A percentile compares a stretch with the other conserved stretches of the same genome.
Evolutionary conservation across 2,888 invertebrate species (phyloP).

Genomic region (Scrobipalpa atriplicella): DNA sequence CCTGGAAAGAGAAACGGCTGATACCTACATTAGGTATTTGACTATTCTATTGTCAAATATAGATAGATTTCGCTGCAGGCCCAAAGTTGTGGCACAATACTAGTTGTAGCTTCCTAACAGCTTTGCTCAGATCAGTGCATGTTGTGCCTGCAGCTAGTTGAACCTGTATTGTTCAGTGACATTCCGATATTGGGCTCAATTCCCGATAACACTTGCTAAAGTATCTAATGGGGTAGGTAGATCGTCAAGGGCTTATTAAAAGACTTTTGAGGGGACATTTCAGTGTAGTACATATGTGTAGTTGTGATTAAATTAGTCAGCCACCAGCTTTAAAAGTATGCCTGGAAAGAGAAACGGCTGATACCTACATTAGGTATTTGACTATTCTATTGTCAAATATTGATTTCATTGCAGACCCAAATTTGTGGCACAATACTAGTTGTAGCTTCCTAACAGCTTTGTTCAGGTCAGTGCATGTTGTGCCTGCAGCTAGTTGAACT

Average conservation of each 20-base stretch:
- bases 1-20: too few relatives aligned
- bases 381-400: background rate
- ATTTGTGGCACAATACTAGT: background rate
- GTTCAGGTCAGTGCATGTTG: background rate
- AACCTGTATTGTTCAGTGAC: background rate
- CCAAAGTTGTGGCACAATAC: background rate
- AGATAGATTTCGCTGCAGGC: background rate
- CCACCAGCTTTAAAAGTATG: too few relatives aligned
- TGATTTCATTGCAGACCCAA: background rate
- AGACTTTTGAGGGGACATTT: too few relatives aligned
- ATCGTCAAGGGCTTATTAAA: background rate
- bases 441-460: background rate
- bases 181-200: background rate
- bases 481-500: background rate
- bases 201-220: too few relatives aligned
- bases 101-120: background rate
- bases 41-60: background rate
- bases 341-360: too few relatives aligned
- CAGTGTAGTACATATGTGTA: too few relatives aligned
- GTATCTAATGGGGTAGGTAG: too few relatives aligned
- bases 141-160: background rate
- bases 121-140: background rate
- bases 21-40: background rate
- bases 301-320: too few relatives aligned
- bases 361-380: background rate